phyloP scores from a whole-genome alignment of 2,113 vertebrate species.

The Bombycilla garrulus region DNA sequence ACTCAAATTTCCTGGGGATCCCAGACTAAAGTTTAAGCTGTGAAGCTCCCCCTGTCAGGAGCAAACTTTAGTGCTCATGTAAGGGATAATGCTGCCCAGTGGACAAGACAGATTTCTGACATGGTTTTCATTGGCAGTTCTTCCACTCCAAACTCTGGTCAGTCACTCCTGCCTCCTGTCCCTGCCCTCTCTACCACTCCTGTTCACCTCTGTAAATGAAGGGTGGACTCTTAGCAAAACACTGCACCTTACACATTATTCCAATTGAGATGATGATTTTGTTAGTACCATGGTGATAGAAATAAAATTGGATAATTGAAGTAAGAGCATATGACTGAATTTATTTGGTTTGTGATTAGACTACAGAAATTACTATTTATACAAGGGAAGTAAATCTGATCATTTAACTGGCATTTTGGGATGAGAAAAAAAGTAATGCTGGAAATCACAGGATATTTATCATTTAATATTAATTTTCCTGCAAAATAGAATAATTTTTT shows the following conservation, averaged over 20 bases:
- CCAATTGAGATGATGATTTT: not conserved
- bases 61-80: not conserved
- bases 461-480: not conserved
- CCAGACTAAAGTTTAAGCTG: not conserved
- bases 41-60: not conserved
- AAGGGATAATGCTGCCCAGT: not conserved
- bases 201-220: not conserved
- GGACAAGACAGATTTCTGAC: not conserved
- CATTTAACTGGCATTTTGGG: not conserved
- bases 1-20: not conserved
- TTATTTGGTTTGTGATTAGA: not conserved
- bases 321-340: not conserved
- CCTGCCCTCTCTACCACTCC: not conserved
- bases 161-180: not conserved
- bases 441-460: not conserved
- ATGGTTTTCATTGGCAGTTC: not conserved
- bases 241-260: not conserved
- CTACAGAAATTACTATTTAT: not conserved
- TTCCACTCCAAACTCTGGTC: not conserved
- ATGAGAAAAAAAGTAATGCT: not conserved
- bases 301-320: not conserved
- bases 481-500: not conserved
- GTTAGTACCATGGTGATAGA: not conserved
- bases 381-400: not conserved
- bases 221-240: not conserved